Evolutionary conservation across 2,113 vertebrate genomes (phyloP), one percentile per base, ranked within the genome.

Genomic region (Procavia capensis): DNA sequence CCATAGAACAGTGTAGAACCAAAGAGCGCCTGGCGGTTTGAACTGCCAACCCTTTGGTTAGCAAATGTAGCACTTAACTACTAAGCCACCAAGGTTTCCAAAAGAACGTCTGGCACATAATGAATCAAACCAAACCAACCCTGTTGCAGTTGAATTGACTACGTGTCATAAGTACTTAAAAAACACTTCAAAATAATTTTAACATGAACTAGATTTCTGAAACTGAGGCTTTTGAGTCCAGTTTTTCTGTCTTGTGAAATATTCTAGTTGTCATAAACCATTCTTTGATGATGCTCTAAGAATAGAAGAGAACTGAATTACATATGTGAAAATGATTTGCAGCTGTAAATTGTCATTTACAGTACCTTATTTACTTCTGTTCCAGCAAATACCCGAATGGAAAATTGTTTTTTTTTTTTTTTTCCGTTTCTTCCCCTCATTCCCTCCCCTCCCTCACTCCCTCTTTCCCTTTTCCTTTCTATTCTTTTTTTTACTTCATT

Each of bases 131-230:
- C n/a, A n/a, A n/a, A n/a, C n/a, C n/a, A n/a, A n/a, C n/a, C n/a
- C n/a, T n/a, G n/a, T n/a, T n/a, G n/a, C n/a, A n/a, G n/a, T n/a
- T n/a, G n/a, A n/a, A n/a, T n/a, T n/a, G n/a, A n/a, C n/a, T n/a
- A n/a, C 31, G 34, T 31, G 39, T 31, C 39, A 72, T 5, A 75
- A 5, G 2, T 45, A 91, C 22, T 82, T 78, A 93, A 57, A 88
- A 43, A 59, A 20, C 29, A 66, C 19, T 54, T 86, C 59, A 47
- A 85, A 76, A 85, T 66, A 68, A 88, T 41, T 39, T 74, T 57
- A 91, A 68, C 24, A 57, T 85, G 36, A 88, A 88, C 50, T 34
- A 79, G 45, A 83, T 82, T 78, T 93, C 20, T 88, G 34, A 79
- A 95, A 82, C 9, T 68, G 78, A 68, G 36, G 24, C 29, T 31